Evolutionary conservation across 2,797 vertebrate genomes (phyloP), one percentile per base, ranked within the genome.

Genomic region (Syngnathus acus): DNA sequence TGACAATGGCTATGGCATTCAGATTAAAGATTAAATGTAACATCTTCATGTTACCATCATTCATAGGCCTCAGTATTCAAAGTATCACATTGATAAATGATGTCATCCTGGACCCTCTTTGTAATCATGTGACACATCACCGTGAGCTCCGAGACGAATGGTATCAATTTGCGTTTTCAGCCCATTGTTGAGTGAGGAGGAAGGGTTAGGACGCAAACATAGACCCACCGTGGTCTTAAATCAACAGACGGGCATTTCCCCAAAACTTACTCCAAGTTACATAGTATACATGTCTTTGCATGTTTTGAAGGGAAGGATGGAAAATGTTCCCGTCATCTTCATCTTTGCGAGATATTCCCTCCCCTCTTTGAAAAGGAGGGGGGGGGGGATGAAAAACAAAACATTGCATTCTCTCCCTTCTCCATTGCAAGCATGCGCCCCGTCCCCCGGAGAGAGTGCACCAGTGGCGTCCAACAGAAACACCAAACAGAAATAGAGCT

Each of bases 401-500:
- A 88, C 83, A 81, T 84, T 82, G 78, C 66, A 77, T 75, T 76
- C 77, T 74, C 79, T 73, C 78, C 68, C 72, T 68, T 74, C 65
- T 23, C 39, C 53, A 42, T 66, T 42, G 32, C 77, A 72, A 65
- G 66, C 78, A 68, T 77, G 78, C 77, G 70, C 76, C 26, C 5
- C 54, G 2, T 37, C 26, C 78, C 80, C 78, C 9, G 13, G 78
- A 69, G 72, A 76, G 73, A 81, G 70, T 9, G 51, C 61, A 74
- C 64, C 71, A 67, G 65, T 74, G 68, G 74, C 59, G 62, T 90
- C 91, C 91, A 91, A 92, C 79, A 89, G 86, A 87, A 91, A 90
- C 88, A 89, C 72, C 39, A 68, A 71, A 79, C 87, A 80, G 82
- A 91, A 93, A 91, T 91, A 91, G 89, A 82, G 77, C 72, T 78